Conservation (phyloP, 1,140 invertebrate species). For the Drosophila nikananu region DNA sequence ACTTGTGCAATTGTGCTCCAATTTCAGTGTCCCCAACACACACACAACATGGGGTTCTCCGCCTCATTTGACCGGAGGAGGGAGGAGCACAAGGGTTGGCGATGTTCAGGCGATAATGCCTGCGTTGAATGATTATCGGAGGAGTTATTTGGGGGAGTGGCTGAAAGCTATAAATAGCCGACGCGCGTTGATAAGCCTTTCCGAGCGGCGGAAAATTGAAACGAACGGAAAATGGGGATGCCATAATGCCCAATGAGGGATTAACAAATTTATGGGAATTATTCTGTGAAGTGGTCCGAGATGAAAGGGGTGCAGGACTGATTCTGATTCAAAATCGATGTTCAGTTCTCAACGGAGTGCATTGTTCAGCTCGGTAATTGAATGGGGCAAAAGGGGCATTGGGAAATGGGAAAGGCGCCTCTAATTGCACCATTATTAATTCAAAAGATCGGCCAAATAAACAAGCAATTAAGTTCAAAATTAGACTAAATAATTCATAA, state of each 20-base stretch:
- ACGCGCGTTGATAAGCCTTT: constrained; percentile 34
- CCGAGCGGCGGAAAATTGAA: constrained; percentile 10
- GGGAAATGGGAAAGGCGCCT: background rate
- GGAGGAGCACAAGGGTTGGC: background rate
- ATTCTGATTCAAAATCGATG: constrained; percentile 25
- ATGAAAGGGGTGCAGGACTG: constrained; percentile 26
- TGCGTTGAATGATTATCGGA: constrained; percentile 46
- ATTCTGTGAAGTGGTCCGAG: constrained; percentile 22
- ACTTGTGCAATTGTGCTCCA: constrained; percentile 40
- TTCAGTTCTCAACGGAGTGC: constrained; percentile 2
- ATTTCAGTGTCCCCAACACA: constrained; percentile 29
- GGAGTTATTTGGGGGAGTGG: constrained; percentile 43
- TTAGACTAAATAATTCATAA: constrained; percentile 33
- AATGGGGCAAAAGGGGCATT: background rate
- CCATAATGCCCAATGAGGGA: constrained; percentile 43
- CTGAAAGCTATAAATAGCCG: constrained; percentile 36
- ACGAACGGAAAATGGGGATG: constrained; percentile 20
- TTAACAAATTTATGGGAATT: constrained; percentile 49
- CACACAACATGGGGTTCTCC: constrained; percentile 1
- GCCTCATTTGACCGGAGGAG: constrained; percentile 22
- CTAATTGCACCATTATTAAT: constrained; percentile 25
- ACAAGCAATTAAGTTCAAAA: constrained; percentile 15
- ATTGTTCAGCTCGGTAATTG: constrained; percentile 30
- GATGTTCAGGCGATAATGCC: constrained; percentile 31
- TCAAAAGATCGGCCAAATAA: constrained; percentile 5